Evolutionary conservation across 1,140 invertebrate genomes (phyloP).

Genomic region (Heliconius nattereri): DNA sequence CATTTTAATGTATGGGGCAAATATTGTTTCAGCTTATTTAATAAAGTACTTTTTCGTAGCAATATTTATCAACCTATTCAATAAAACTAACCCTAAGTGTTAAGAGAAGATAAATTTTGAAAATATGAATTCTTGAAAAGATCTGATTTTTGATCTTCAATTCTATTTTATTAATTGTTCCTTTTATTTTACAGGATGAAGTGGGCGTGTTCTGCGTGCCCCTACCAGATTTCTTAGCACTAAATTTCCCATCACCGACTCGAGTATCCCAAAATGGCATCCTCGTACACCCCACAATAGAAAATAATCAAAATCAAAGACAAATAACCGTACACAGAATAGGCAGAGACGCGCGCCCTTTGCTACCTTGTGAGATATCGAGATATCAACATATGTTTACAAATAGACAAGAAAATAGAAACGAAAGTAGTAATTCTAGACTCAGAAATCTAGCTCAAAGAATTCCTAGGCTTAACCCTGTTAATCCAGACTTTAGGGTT

Average conservation of each 20-base stretch:
- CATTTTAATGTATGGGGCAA: no score
- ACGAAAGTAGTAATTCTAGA: conserved; percentile 53
- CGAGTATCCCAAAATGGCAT: conserved; percentile 56
- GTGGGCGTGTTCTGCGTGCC: conserved; percentile 74
- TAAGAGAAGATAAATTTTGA: no score
- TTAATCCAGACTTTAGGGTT: conserved; percentile 57
- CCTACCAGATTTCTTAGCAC: conserved; percentile 67
- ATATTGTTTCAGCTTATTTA: no score
- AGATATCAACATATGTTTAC: conserved; percentile 74
- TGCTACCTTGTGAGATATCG: conserved; percentile 67
- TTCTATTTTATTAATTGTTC: conserved; percentile 7
- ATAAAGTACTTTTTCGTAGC: no score
- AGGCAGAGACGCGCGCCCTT: conserved; percentile 70
- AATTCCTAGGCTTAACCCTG: conserved; percentile 59
- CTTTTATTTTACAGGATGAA: conserved; percentile 65
- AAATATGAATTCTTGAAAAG: no score
- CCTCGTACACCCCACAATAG: conserved; percentile 51
- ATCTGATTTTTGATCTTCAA: no score
- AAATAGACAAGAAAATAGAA: conserved; percentile 1
- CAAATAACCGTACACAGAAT: conserved; percentile 77
- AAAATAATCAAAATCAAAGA: conserved; percentile 52
- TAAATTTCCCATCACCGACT: conserved; percentile 60
- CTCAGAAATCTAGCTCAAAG: conserved; percentile 58
- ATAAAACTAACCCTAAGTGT: no score
- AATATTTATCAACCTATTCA: no score